phyloP scores from a whole-genome alignment of 2,113 vertebrate species.

The Lepus timidus region DNA sequence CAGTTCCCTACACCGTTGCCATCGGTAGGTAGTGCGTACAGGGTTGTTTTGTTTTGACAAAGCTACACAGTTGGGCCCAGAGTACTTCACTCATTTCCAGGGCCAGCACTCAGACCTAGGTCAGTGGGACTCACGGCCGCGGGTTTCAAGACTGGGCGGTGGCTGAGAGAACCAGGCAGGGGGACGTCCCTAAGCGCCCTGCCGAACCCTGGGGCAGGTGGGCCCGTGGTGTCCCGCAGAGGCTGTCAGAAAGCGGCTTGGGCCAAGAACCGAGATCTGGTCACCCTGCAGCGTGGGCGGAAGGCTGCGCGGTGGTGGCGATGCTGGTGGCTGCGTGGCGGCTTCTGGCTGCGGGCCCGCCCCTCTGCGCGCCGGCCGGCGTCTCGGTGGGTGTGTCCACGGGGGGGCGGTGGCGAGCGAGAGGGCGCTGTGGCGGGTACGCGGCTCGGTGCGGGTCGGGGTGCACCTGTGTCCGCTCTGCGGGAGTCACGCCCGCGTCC shows the following conservation, averaged over 20 bases:
- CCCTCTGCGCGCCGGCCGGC: not conserved
- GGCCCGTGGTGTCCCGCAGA: not conserved
- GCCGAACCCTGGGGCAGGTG: not conserved
- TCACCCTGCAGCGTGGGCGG: not conserved
- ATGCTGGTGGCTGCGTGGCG: not conserved
- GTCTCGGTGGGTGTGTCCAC: not conserved
- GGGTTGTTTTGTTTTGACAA: too few species aligned
- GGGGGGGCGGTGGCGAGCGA: not conserved
- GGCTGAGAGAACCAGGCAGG: not conserved
- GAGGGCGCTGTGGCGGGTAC: fast-evolving
- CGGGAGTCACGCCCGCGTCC: not conserved
- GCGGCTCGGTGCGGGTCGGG: not conserved
- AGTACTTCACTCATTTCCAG: not conserved
- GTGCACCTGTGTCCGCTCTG: not conserved
- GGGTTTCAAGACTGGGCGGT: not conserved
- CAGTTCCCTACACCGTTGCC: not conserved
- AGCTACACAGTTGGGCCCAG: conserved; percentile 22
- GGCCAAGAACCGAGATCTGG: not conserved
- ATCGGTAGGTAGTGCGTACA: not conserved
- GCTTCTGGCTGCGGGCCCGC: not conserved
- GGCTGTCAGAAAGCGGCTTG: not conserved
- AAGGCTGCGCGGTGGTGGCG: not conserved
- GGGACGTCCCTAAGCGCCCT: not conserved
- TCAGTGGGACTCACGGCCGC: not conserved
- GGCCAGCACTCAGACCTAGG: not conserved